Percentiles rank a stretch among this genome's conserved stretches.
These are phyloP conservation scores for Tetragonula clypearis DNA, from an alignment of 1,140 invertebrate species.

Conservation along the genomic window DNA sequence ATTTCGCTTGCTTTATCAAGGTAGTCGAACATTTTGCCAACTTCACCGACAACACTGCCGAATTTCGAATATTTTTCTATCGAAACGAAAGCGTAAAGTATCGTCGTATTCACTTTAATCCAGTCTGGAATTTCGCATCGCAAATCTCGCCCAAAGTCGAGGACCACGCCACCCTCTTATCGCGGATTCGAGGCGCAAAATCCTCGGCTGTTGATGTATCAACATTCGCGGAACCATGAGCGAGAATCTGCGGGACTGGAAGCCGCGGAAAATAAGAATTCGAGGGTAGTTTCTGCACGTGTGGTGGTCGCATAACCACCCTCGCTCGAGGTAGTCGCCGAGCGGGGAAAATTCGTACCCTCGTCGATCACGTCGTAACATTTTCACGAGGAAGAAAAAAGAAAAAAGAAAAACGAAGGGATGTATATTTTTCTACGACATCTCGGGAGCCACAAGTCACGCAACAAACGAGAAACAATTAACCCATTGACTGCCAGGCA, in stretches of 20 bases:
- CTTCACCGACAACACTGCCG: background rate
- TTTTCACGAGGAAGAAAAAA: constrained; percentile 17
- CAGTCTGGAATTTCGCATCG: background rate
- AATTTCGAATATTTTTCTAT: background rate
- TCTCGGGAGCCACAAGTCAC: background rate
- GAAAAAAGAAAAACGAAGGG: background rate
- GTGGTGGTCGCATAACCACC: constrained; percentile 18
- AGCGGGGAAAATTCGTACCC: constrained; percentile 40
- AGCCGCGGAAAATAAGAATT: constrained; percentile 25
- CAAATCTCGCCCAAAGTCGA: background rate
- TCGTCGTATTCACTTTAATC: no score
- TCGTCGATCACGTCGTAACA: constrained; percentile 62
- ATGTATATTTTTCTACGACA: no score
- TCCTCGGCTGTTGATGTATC: constrained; percentile 34
- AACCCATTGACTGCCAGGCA: no score
- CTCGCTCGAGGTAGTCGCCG: constrained; percentile 2
- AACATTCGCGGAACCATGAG: constrained; percentile 32
- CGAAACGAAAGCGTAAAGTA: background rate
- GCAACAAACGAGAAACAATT: background rate
- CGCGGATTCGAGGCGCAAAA: constrained; percentile 46
- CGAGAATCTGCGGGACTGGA: background rate
- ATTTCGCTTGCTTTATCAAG: background rate
- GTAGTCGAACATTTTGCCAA: background rate
- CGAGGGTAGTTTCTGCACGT: background rate
- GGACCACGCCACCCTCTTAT: constrained; percentile 15